phyloP scores from a whole-genome alignment of 2,797 vertebrate species.

The Limosa lapponica region DNA sequence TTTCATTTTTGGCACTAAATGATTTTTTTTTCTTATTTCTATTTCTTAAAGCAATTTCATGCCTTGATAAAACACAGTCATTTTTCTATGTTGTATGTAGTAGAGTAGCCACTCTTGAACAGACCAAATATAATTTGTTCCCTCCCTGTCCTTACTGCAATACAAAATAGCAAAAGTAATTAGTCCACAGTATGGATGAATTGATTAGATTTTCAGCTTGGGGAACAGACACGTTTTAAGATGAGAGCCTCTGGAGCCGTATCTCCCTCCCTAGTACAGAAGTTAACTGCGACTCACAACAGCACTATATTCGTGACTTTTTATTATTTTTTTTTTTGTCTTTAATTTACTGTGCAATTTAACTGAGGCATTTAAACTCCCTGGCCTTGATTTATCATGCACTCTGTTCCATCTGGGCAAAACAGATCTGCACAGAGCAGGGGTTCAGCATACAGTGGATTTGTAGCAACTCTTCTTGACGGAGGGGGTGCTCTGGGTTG shows the following conservation, averaged over 20 bases:
- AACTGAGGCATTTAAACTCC: neutral
- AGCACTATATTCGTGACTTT: neutral
- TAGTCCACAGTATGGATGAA: conserved; percentile 66
- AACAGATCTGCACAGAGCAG: neutral
- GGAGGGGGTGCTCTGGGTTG: neutral
- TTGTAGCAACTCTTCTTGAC: neutral
- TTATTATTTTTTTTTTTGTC: neutral
- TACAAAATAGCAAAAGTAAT: conserved; percentile 67
- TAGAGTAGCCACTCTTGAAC: conserved; percentile 53
- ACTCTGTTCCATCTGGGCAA: neutral
- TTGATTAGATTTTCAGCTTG: conserved; percentile 75
- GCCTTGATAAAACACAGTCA: conserved; percentile 63
- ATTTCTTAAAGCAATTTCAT: conserved; percentile 32
- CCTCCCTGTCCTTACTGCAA: conserved; percentile 50
- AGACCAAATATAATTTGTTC: conserved; percentile 61
- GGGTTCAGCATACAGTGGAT: neutral
- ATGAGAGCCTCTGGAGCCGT: neutral
- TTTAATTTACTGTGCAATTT: conserved; percentile 32
- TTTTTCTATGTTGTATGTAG: conserved; percentile 24
- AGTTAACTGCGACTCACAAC: neutral
- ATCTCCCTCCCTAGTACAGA: neutral
- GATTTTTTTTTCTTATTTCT: neutral
- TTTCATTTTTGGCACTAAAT: neutral
- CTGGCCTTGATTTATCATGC: neutral
- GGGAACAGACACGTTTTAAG: conserved; percentile 65